These are phyloP conservation scores for Sinonovacula constricta DNA, from an alignment of 1,140 invertebrate species.

Conservation along the genomic window DNA sequence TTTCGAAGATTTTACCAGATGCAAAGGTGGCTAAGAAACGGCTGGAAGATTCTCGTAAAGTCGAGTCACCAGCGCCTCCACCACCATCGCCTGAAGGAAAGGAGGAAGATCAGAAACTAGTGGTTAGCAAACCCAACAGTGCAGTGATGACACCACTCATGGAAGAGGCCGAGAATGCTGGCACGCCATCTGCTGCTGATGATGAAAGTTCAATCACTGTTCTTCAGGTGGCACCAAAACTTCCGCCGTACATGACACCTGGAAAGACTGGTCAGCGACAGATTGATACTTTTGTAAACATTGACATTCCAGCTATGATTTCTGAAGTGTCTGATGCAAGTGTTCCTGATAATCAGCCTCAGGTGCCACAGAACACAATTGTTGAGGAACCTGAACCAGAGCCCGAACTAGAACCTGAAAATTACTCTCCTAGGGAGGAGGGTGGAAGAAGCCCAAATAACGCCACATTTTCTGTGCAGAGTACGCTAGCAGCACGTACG, in stretches of 20 bases:
- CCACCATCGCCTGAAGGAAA: slow-evolving; percentile 69
- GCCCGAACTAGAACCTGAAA: slow-evolving; percentile 17
- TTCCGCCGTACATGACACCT: background rate
- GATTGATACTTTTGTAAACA: slow-evolving; percentile 62
- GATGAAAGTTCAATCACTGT: slow-evolving; percentile 32
- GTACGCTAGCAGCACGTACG: slow-evolving; percentile 22
- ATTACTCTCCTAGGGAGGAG: slow-evolving; percentile 5
- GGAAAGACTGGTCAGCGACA: slow-evolving; percentile 34
- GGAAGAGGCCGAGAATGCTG: slow-evolving; percentile 58
- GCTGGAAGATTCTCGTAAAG: slow-evolving; percentile 53
- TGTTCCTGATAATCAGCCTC: background rate
- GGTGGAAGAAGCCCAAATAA: slow-evolving; percentile 27
- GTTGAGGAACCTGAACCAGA: slow-evolving; percentile 4
- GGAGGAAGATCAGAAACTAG: slow-evolving; percentile 26
- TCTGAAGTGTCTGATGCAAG: background rate
- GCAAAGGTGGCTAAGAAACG: slow-evolving; percentile 29
- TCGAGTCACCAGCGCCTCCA: slow-evolving; percentile 65
- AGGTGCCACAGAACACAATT: background rate
- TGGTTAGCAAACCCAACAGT: slow-evolving; percentile 14
- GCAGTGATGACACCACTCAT: slow-evolving; percentile 58
- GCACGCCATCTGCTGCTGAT: background rate
- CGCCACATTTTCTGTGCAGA: slow-evolving; percentile 45
- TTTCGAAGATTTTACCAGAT: slow-evolving; percentile 29
- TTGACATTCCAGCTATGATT: slow-evolving; percentile 58
- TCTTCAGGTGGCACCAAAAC: slow-evolving; percentile 32